Base-by-base conservation (phyloP, 1,140 invertebrate genomes). In the Drosophila willistoni region DNA sequence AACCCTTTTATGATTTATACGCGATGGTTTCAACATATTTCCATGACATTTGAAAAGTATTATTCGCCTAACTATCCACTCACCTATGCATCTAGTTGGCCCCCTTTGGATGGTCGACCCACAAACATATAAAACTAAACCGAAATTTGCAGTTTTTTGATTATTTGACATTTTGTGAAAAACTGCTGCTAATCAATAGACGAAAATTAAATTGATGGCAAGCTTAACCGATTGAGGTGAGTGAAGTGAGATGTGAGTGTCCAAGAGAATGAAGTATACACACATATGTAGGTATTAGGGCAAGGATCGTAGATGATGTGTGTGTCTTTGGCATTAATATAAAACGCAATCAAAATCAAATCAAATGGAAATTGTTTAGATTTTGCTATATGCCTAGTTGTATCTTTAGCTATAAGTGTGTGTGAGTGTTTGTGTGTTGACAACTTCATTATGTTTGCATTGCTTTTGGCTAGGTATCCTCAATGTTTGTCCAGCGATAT, bases 381-480 rank as follows among this genome's bases (percentile, higher is more conserved):
- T 73, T 83, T 76, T 22, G 44, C 7, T 22, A 10, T 19, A 10
- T 51, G 17, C 17, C 44, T 10, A 22, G 44, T 51, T 75, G 75
- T 74, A 54, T 75, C 17, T 14, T n/a, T 14, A 14, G 14, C n/a
- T 7, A 57, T 60, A 54, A 14, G 14, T 3, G 34, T 34, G 34
- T 34, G 34, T 2, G 34, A 1, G 55, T 5, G 12, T 56, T 17
- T 71, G 68, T 73, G 60, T 76, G 76, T 71, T 86, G 83, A 87
- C 84, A 87, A 83, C 72, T 87, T 87, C 83, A 87, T 83, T 87
- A 87, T 87, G 83, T 87, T 87, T 87, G 83, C 79, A 86, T 86
- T 85, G 82, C 82, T 68, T 82, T 76, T 61, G 66, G 54, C 59
- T 65, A 56, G 61, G n/a, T 60, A 7, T 60, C 7, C 7, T 54